Evolutionary conservation across 2,797 vertebrate genomes (phyloP).

Genomic region (Myoxocephalus aenaeus): DNA sequence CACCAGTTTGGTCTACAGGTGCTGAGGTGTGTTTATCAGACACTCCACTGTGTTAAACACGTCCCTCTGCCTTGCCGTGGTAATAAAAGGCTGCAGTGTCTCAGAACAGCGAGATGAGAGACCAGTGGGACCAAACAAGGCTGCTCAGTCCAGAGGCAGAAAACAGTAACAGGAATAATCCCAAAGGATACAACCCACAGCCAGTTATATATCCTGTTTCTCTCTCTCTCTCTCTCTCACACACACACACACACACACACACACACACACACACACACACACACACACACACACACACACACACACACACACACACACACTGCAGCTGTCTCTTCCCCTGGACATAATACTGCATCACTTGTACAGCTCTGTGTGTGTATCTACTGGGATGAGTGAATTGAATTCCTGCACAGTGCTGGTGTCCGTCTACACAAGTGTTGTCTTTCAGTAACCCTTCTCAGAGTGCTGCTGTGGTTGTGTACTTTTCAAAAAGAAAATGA

Average conservation of each 20-base stretch:
- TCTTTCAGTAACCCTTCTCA: background rate
- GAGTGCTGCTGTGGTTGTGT: background rate
- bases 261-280: constrained; percentile 1
- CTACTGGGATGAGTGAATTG: background rate
- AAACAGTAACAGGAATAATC: constrained; percentile 38
- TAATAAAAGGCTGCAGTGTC: constrained; percentile 13
- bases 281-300: constrained; percentile 8
- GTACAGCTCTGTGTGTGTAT: background rate
- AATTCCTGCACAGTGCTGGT: background rate
- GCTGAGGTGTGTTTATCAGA: constrained; percentile 9
- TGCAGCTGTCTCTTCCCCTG: background rate
- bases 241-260: constrained; percentile 11
- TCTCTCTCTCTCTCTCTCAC: background rate
- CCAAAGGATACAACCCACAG: background rate
- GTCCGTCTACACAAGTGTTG: background rate
- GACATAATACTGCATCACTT: background rate
- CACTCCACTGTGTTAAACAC: background rate
- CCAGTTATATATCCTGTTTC: too few relatives aligned
- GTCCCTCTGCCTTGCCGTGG: constrained; percentile 1
- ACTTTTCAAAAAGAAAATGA: background rate
- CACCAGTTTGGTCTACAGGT: background rate
- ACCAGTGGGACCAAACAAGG: constrained; percentile 7
- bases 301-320: background rate
- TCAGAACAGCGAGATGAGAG: constrained; percentile 3
- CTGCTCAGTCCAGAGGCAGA: constrained; percentile 23